Conservation (phyloP, 2,888 invertebrate genomes). For the Thalpophila matura region DNA sequence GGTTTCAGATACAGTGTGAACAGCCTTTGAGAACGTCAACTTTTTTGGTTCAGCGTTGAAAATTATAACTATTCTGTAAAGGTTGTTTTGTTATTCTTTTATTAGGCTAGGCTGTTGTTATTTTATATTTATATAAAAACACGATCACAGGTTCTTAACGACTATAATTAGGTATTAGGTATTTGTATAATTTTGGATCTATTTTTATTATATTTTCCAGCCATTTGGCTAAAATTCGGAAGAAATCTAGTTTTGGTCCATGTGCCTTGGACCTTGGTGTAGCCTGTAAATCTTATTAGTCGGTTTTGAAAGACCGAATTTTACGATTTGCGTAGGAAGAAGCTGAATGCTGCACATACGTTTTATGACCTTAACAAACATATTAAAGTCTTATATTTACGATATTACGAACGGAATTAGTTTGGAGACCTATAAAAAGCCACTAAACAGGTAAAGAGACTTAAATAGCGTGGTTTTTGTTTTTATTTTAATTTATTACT, state of each 20-base stretch:
- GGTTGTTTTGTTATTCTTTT: too few relatives aligned
- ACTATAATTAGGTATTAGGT: too few relatives aligned
- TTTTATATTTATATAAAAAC: too few relatives aligned
- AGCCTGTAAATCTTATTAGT: constrained; percentile 19
- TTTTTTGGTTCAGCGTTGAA: too few relatives aligned
- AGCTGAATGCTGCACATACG: constrained; percentile 34
- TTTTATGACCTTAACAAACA: constrained; percentile 35
- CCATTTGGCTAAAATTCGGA: background rate
- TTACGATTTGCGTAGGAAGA: constrained; percentile 38
- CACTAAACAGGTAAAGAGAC: constrained; percentile 21
- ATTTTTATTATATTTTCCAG: background rate
- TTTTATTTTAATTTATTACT: constrained; percentile 15
- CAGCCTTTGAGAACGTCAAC: too few relatives aligned
- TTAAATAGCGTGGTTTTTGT: constrained; percentile 7
- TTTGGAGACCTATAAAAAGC: constrained; percentile 33
- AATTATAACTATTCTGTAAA: too few relatives aligned
- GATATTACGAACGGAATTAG: constrained; percentile 30
- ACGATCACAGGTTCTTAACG: too few relatives aligned
- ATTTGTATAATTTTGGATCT: too few relatives aligned
- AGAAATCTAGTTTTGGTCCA: background rate
- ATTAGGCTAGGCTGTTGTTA: too few relatives aligned
- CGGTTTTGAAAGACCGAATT: constrained; percentile 17
- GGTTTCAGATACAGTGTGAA: background rate
- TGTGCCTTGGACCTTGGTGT: background rate
- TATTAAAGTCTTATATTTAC: constrained; percentile 42